These are phyloP conservation scores for Ranitomeya imitator DNA, from an alignment of 2,113 vertebrate species.

Conservation along the genomic window DNA sequence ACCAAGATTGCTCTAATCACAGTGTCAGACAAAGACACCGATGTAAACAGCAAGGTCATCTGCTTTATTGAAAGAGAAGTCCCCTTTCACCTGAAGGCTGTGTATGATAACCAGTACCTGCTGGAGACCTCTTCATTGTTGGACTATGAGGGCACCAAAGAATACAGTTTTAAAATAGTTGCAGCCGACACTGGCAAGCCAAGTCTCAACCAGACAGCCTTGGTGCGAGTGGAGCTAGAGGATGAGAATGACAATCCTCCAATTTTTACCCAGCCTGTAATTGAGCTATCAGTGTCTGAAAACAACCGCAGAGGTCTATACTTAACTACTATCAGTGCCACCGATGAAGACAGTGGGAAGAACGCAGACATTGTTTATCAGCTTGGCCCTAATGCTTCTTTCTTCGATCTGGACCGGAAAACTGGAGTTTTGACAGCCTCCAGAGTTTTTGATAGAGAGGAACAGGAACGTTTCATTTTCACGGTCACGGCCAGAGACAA, in stretches of 20 bases:
- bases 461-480: conserved; percentile 96
- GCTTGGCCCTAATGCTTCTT: conserved; percentile 96
- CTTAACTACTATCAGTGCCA: conserved; percentile 94
- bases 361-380: conserved; percentile 99
- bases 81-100: conserved; percentile 95
- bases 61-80: conserved; percentile 98
- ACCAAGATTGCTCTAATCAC: conserved; percentile 98
- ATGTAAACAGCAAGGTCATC: conserved; percentile 98
- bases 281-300: conserved; percentile 95
- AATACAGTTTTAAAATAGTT: conserved; percentile 98
- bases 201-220: conserved; percentile 94
- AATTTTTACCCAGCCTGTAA: conserved; percentile 97
- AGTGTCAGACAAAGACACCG: conserved; percentile 97
- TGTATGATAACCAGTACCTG: conserved; percentile 98
- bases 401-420: conserved; percentile 97
- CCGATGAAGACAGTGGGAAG: conserved; percentile 97
- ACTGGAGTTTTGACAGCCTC: conserved; percentile 96
- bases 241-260: conserved; percentile 99
- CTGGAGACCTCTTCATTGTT: conserved; percentile 94
- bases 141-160: conserved; percentile 98
- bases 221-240: conserved; percentile 94
- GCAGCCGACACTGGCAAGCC: conserved; percentile 97
- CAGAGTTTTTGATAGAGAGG: conserved; percentile 95
- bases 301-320: conserved; percentile 97
- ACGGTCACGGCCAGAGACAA: conserved; percentile 97